These are phyloP conservation scores for Kryptolebias marmoratus DNA, from an alignment of 2,113 vertebrate species.

Conservation along the genomic window DNA sequence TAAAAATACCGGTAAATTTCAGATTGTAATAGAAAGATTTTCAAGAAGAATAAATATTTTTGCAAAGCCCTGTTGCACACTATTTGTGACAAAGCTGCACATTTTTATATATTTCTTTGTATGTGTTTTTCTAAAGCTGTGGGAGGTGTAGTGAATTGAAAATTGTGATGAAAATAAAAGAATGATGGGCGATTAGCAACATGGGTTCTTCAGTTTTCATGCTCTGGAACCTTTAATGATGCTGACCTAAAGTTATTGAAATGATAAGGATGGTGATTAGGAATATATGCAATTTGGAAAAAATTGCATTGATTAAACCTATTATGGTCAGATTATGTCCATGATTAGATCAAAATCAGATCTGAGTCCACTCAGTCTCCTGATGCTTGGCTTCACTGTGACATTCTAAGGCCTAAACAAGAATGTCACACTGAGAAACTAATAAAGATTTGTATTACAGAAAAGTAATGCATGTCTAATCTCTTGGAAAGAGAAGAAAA, in stretches of 20 bases:
- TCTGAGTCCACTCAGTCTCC: not conserved
- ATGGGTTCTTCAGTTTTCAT: no score
- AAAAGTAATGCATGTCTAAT: conserved; percentile 36
- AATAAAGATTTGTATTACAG: conserved; percentile 3
- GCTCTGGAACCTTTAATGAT: not conserved
- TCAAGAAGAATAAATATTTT: no score
- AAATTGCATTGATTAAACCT: not conserved
- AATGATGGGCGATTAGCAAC: no score
- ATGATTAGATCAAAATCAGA: conserved; percentile 1
- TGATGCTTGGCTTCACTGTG: not conserved
- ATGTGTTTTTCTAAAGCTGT: no score
- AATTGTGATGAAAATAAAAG: no score
- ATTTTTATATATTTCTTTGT: no score
- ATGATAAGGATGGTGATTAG: not conserved
- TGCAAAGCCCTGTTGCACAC: no score
- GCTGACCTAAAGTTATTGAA: not conserved
- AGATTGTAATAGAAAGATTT: no score
- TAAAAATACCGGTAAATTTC: no score
- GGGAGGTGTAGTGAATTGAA: no score
- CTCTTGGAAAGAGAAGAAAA: conserved; percentile 25
- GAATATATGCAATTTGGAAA: not conserved
- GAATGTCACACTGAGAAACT: not conserved
- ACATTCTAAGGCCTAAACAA: not conserved
- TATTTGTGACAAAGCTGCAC: no score
- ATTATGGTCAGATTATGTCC: not conserved